phyloP scores from a whole-genome alignment of 2,113 vertebrate genomes.

The Plectropomus leopardus region DNA sequence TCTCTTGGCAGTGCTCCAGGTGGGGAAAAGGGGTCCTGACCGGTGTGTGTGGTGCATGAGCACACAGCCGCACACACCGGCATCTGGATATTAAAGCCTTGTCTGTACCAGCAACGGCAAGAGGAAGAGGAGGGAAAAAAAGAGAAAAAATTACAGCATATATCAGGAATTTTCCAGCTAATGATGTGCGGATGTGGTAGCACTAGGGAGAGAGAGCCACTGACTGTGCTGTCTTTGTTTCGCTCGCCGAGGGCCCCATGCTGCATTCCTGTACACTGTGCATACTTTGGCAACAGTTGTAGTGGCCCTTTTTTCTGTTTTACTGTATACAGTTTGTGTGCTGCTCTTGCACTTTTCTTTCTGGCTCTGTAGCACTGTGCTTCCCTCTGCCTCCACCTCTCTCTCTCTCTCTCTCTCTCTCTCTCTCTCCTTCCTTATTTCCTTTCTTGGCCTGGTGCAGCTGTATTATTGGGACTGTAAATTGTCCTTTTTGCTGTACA shows the following conservation, averaged over 20 bases:
- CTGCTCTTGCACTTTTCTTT: slow-evolving; percentile 81
- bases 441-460: slow-evolving; percentile 64
- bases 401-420: slow-evolving; percentile 52
- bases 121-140: slow-evolving; percentile 43
- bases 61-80: slow-evolving; percentile 70
- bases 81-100: slow-evolving; percentile 95
- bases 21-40: slow-evolving; percentile 84
- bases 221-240: slow-evolving; percentile 99
- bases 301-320: slow-evolving; percentile 83
- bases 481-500: slow-evolving; percentile 62
- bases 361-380: slow-evolving; percentile 2
- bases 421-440: slow-evolving; percentile 69
- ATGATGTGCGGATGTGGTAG: slow-evolving; percentile 99
- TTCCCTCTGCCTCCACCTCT: slow-evolving; percentile 1
- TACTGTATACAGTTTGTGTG: slow-evolving; percentile 93
- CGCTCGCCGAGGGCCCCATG: slow-evolving; percentile 93
- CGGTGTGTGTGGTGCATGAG: slow-evolving; percentile 49
- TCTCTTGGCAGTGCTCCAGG: slow-evolving; percentile 87
- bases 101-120: slow-evolving; percentile 86
- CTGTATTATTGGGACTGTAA: slow-evolving; percentile 62
- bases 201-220: slow-evolving; percentile 93
- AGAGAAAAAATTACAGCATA: slow-evolving; percentile 96
- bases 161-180: slow-evolving; percentile 99
- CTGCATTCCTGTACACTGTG: slow-evolving; percentile 98
- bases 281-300: slow-evolving; percentile 97